A percentile compares a stretch with the other conserved stretches of the same genome.
Conservation (phyloP, 2,888 invertebrate species). For the Ctenicera cuprea region DNA sequence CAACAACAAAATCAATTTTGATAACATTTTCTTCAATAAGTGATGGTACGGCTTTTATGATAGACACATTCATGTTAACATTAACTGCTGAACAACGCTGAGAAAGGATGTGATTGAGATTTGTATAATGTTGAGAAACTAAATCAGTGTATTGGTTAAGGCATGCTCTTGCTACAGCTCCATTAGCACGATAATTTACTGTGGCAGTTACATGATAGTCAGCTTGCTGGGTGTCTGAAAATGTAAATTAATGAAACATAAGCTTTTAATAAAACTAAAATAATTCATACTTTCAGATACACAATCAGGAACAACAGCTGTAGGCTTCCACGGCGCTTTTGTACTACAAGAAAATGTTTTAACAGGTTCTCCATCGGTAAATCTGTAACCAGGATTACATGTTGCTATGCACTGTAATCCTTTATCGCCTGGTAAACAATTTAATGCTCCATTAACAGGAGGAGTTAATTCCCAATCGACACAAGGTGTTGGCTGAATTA, state of each 20-base stretch:
- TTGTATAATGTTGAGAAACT: constrained; percentile 85
- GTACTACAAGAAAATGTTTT: constrained; percentile 91
- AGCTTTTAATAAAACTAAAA: not conserved
- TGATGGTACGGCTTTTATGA: constrained; percentile 87
- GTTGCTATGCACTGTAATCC: constrained; percentile 93
- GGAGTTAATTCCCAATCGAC: constrained; percentile 95
- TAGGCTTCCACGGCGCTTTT: constrained; percentile 89
- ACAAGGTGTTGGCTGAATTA: constrained; percentile 94
- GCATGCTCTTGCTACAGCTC: constrained; percentile 90
- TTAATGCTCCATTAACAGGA: constrained; percentile 91
- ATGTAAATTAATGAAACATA: constrained; percentile 33
- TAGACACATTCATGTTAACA: constrained; percentile 95
- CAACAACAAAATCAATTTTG: constrained; percentile 91
- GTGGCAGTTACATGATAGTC: constrained; percentile 93
- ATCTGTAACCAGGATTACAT: constrained; percentile 91
- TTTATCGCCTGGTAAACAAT: constrained; percentile 88
- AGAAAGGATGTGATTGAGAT: constrained; percentile 88
- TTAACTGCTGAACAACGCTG: constrained; percentile 96
- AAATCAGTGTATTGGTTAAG: constrained; percentile 90
- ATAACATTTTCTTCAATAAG: constrained; percentile 91
- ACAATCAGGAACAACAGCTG: constrained; percentile 94
- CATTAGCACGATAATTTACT: constrained; percentile 91
- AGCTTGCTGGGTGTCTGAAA: constrained; percentile 92
- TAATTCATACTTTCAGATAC: constrained; percentile 87
- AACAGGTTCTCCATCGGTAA: constrained; percentile 91